Evolutionary conservation across 2,797 vertebrate species (phyloP).

Genomic region (Lycodopsis pacificus): DNA sequence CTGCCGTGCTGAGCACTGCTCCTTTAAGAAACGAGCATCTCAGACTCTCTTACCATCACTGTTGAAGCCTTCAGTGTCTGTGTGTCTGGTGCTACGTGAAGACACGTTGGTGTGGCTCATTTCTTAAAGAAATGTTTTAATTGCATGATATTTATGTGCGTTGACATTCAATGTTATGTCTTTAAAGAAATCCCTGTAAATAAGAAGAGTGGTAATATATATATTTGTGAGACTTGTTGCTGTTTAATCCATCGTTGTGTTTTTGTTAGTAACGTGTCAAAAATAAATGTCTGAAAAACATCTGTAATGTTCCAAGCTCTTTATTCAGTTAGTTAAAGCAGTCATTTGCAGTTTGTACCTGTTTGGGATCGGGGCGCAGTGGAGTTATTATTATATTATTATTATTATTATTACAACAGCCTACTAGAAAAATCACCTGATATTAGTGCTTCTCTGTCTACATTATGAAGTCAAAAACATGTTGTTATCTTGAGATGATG

Average conservation of each 20-base stretch:
- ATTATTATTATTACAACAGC: background rate
- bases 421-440: background rate
- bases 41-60: slow-evolving; percentile 72
- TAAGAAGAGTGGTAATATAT: slow-evolving; percentile 81
- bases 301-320: background rate
- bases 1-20: slow-evolving; percentile 51
- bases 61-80: slow-evolving; percentile 50
- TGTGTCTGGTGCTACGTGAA: slow-evolving; percentile 13
- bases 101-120: slow-evolving; percentile 42
- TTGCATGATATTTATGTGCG: slow-evolving; percentile 82
- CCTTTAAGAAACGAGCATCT: slow-evolving; percentile 69
- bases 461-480: background rate
- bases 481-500: background rate
- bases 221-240: slow-evolving; percentile 69
- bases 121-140: slow-evolving; percentile 76
- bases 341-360: background rate
- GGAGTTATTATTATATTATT: background rate
- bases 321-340: background rate
- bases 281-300: slow-evolving; percentile 62
- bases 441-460: background rate
- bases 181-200: slow-evolving; percentile 70
- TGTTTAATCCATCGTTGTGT: background rate
- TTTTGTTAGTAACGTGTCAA: slow-evolving; percentile 37
- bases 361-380: background rate
- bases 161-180: slow-evolving; percentile 46